These are phyloP conservation scores for Elanus axillaris DNA, from an alignment of 2,113 vertebrate genomes.

Conservation along the genomic window DNA sequence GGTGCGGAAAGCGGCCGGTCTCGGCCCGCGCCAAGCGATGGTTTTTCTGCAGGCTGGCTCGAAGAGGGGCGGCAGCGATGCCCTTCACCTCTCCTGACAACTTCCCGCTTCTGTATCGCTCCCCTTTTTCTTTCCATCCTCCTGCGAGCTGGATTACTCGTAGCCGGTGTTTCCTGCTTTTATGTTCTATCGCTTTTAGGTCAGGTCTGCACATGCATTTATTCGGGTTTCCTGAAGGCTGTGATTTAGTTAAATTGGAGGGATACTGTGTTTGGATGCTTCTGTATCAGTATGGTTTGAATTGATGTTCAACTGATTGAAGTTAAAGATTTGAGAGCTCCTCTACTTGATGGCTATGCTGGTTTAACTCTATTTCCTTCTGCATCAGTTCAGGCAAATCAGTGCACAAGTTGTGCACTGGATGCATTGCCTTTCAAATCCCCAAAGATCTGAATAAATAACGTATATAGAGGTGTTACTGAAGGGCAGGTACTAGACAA, in stretches of 20 bases:
- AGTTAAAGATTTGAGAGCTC: not conserved
- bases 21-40: fast-evolving
- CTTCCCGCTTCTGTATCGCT: not conserved
- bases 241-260: not conserved
- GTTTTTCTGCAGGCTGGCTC: not conserved
- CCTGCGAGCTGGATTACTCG: fast-evolving
- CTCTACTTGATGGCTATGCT: fast-evolving
- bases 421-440: not conserved
- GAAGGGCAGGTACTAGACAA: not conserved
- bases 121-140: not conserved
- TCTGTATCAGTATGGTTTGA: not conserved
- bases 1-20: not conserved
- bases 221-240: not conserved
- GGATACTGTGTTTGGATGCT: not conserved
- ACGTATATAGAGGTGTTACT: not conserved
- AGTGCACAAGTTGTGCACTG: not conserved
- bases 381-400: not conserved
- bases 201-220: not conserved
- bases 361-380: not conserved
- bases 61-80: not conserved
- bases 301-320: not conserved
- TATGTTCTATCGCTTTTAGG: not conserved
- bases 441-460: not conserved
- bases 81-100: not conserved
- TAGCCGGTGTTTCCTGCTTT: not conserved